These are phyloP conservation scores for Drosophila buzzatii DNA, from an alignment of 2,888 invertebrate genomes.

Conservation along the genomic window DNA sequence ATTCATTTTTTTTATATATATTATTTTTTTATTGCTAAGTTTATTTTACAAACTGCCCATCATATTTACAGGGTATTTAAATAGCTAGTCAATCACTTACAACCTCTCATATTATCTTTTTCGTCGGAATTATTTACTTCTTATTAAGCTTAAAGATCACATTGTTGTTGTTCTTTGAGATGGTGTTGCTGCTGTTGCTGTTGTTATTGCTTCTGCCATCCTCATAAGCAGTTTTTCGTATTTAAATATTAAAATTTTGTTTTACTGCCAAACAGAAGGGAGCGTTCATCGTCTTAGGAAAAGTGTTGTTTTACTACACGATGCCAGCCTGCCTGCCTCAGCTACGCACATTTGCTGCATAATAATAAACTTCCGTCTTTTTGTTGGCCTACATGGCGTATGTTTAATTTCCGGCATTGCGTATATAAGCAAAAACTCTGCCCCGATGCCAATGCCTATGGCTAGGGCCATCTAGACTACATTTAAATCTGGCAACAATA, in stretches of 20 bases:
- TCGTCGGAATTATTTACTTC: slow-evolving; percentile 36
- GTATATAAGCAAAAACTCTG: slow-evolving; percentile 24
- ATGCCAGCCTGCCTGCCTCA: slow-evolving; percentile 8
- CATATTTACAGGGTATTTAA: neutral
- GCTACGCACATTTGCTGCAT: slow-evolving; percentile 45
- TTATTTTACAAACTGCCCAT: neutral
- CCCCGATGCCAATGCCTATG: neutral
- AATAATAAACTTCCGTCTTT: slow-evolving; percentile 69
- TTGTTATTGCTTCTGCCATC: slow-evolving; percentile 26
- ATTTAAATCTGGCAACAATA: slow-evolving; percentile 33
- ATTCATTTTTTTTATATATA: no score
- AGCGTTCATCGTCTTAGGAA: slow-evolving; percentile 33
- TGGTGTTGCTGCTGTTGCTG: slow-evolving; percentile 19
- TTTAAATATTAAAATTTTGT: slow-evolving; percentile 72
- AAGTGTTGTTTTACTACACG: slow-evolving; percentile 9
- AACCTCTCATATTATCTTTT: neutral
- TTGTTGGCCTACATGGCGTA: slow-evolving; percentile 59
- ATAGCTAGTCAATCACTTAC: no score
- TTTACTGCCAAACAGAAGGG: slow-evolving; percentile 12
- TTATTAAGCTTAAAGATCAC: slow-evolving; percentile 24
- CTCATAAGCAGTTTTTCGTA: slow-evolving; percentile 62
- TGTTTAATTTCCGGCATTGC: slow-evolving; percentile 76
- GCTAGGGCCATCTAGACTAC: neutral
- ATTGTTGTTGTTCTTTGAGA: slow-evolving; percentile 15
- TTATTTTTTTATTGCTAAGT: neutral